These are phyloP conservation scores for Peromyscus eremicus DNA, from an alignment of 2,797 vertebrate species.

Conservation along the genomic window DNA sequence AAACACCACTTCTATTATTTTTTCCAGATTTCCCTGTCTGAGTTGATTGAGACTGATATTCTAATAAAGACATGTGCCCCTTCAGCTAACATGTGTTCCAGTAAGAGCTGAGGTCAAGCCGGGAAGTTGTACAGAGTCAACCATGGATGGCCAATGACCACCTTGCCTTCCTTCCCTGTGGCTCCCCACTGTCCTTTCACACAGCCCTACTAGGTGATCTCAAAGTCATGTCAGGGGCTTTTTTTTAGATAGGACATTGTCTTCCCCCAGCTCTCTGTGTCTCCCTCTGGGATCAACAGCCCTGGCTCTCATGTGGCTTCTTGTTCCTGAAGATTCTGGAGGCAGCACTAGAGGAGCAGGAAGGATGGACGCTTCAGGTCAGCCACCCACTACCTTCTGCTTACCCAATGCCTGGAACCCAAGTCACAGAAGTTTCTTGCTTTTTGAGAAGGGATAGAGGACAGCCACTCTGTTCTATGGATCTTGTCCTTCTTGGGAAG, in stretches of 20 bases:
- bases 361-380: neutral
- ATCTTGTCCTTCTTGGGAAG: neutral
- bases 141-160: neutral
- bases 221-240: neutral
- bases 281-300: neutral
- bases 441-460: neutral
- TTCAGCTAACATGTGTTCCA: neutral
- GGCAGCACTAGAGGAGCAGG: neutral
- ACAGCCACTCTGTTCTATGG: neutral
- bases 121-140: neutral
- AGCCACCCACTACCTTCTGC: neutral
- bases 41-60: constrained; percentile 37
- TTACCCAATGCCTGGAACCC: neutral
- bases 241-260: neutral
- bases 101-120: neutral
- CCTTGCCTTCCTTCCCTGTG: neutral
- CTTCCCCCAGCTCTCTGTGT: neutral
- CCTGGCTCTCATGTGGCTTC: neutral
- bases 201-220: neutral
- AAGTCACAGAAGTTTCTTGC: neutral
- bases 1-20: constrained; percentile 33
- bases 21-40: constrained; percentile 17
- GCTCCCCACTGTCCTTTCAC: neutral
- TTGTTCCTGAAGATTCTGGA: neutral
- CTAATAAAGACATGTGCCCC: neutral